Evolutionary conservation across 1,140 invertebrate species (phyloP), one percentile per base, ranked within the genome.

Genomic region (Dinothrombium tinctorium): DNA sequence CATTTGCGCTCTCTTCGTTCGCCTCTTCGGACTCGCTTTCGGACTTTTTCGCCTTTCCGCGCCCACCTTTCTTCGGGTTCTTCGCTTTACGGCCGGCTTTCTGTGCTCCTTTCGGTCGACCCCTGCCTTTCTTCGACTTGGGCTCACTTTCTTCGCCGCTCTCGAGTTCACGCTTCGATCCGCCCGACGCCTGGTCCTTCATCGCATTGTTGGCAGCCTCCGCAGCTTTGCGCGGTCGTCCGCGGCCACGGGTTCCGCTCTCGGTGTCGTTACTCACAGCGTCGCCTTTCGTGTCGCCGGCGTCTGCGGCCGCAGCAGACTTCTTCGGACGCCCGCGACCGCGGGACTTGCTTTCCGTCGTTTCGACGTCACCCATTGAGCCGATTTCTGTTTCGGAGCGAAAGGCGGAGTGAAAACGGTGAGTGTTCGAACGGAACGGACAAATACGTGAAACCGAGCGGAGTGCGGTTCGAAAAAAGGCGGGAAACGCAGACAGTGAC

Each of bases 21-120:
- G n/a, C n/a, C n/a, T n/a, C n/a, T n/a, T n/a, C n/a, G n/a, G n/a
- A n/a, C n/a, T n/a, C n/a, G n/a, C n/a, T n/a, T n/a, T n/a, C n/a
- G n/a, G n/a, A n/a, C n/a, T n/a, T n/a, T n/a, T n/a, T n/a, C n/a
- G n/a, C n/a, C n/a, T n/a, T n/a, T n/a, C n/a, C n/a, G n/a, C n/a
- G n/a, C n/a, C n/a, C n/a, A n/a, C n/a, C n/a, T n/a, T n/a, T n/a
- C n/a, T n/a, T n/a, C n/a, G n/a, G n/a, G n/a, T n/a, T n/a, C n/a
- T 9, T 28, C n/a, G 33, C 47, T 51, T 28, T 47, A 47, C 25
- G 55, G 51, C 20, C 56, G 55, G 49, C 56, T 50, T 55, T 58
- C 22, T 19, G 38, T 11, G 11, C 24, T 8, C 9, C 20, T 8
- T 28, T 24, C 6, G 8, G 22, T 8, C 37, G 11, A 39, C 12